phyloP scores from a whole-genome alignment of 2,888 invertebrate genomes.

The Xylophagus ater region DNA sequence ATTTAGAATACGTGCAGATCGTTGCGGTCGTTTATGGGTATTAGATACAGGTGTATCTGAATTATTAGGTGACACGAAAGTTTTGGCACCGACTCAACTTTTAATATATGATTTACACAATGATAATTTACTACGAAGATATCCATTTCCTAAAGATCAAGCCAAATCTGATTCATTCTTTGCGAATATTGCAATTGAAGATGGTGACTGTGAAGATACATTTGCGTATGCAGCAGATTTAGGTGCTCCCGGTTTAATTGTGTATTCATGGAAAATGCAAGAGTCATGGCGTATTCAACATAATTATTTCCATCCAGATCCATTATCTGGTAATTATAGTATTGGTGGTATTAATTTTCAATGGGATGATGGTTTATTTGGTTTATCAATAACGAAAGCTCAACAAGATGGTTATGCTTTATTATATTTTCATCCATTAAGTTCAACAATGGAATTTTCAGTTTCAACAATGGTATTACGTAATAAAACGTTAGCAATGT shows the following conservation, averaged over 20 bases:
- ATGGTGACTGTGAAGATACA: slow-evolving; percentile 57
- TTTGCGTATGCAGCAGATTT: slow-evolving; percentile 64
- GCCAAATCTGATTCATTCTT: slow-evolving; percentile 57
- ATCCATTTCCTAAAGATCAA: slow-evolving; percentile 51
- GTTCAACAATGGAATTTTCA: slow-evolving; percentile 63
- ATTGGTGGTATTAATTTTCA: slow-evolving; percentile 58
- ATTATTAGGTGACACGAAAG: slow-evolving; percentile 42
- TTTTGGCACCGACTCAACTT: slow-evolving; percentile 49
- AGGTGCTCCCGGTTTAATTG: slow-evolving; percentile 56
- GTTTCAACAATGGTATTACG: slow-evolving; percentile 58
- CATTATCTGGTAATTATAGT: slow-evolving; percentile 58
- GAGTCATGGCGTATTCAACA: slow-evolving; percentile 65
- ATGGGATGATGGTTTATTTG: slow-evolving; percentile 70
- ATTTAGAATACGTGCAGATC: slow-evolving; percentile 60
- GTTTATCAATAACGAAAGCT: slow-evolving; percentile 55
- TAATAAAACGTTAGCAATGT: slow-evolving; percentile 44
- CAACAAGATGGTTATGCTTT: slow-evolving; percentile 55
- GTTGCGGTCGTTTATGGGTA: slow-evolving; percentile 68
- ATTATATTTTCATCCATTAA: slow-evolving; percentile 68
- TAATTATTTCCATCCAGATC: slow-evolving; percentile 59
- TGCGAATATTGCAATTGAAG: slow-evolving; percentile 68
- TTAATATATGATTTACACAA: slow-evolving; percentile 61
- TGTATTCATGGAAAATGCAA: slow-evolving; percentile 62
- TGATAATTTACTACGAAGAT: slow-evolving; percentile 56
- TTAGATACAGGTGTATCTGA: slow-evolving; percentile 61